Conservation (phyloP, 2,888 invertebrate genomes). For the Aphodius granarius region DNA sequence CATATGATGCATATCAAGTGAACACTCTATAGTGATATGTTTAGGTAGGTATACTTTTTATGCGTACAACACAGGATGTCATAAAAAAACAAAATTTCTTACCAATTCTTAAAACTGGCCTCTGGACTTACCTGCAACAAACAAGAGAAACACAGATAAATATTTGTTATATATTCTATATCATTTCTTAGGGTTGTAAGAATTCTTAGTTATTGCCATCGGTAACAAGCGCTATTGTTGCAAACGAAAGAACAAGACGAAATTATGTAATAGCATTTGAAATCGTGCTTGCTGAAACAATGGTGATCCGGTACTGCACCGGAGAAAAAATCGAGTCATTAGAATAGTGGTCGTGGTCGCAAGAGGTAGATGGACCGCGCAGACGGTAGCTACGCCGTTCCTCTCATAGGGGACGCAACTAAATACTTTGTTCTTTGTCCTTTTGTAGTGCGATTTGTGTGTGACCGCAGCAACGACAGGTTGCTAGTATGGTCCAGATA, state of each 20-base stretch:
- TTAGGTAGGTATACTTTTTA: too few species aligned
- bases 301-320: neutral
- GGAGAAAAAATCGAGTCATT: neutral
- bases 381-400: neutral
- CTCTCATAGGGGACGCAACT: neutral
- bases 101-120: neutral
- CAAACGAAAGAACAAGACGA: neutral
- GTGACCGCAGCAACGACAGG: neutral
- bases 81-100: neutral
- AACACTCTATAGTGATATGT: neutral
- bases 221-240: neutral
- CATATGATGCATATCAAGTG: neutral
- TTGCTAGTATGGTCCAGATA: neutral
- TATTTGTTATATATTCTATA: neutral
- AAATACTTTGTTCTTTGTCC: neutral
- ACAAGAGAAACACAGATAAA: neutral
- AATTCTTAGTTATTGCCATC: neutral
- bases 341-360: neutral
- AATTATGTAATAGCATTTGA: neutral
- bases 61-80: too few species aligned
- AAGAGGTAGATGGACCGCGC: neutral
- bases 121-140: neutral
- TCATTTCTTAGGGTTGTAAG: neutral
- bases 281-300: neutral
- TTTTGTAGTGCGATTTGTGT: neutral